These are phyloP conservation scores for Takifugu rubripes DNA, from an alignment of 2,797 vertebrate species.

Conservation along the genomic window DNA sequence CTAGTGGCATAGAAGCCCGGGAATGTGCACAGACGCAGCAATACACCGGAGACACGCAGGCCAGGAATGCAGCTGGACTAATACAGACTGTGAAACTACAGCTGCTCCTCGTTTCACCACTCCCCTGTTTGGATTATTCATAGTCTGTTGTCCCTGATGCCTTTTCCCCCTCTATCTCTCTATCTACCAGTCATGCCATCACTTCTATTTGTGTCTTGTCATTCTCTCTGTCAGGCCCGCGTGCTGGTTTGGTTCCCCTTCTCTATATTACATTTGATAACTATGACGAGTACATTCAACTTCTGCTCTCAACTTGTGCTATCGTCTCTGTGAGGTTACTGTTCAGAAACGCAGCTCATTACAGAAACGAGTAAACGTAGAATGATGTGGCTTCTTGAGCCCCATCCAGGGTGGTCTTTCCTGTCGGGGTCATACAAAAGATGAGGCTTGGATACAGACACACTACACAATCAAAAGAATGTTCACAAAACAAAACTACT, in stretches of 20 bases:
- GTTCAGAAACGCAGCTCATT: too few species aligned
- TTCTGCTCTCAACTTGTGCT: too few species aligned
- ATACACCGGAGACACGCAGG: conserved; percentile 54
- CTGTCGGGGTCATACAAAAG: too few species aligned
- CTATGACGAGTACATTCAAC: too few species aligned
- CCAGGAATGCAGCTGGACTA: conserved; percentile 54
- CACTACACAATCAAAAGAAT: too few species aligned
- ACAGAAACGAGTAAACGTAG: too few species aligned
- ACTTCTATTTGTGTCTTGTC: not conserved
- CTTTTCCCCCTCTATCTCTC: not conserved
- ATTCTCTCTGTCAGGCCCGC: not conserved
- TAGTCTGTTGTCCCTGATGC: not conserved
- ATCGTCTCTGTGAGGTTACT: too few species aligned
- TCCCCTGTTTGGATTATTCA: conserved; percentile 5
- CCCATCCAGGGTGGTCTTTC: too few species aligned
- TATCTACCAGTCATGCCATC: not conserved
- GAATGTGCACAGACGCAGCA: conserved; percentile 63
- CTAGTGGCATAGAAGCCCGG: conserved; percentile 42
- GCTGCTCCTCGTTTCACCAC: conserved; percentile 25
- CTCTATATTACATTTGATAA: not conserved
- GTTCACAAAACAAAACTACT: too few species aligned
- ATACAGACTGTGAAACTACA: conserved; percentile 28
- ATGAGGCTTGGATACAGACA: too few species aligned
- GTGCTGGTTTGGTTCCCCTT: not conserved
- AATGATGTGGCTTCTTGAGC: too few species aligned